These are phyloP conservation scores for Orthonyx spaldingii DNA, from an alignment of 2,113 vertebrate genomes.

Conservation along the genomic window DNA sequence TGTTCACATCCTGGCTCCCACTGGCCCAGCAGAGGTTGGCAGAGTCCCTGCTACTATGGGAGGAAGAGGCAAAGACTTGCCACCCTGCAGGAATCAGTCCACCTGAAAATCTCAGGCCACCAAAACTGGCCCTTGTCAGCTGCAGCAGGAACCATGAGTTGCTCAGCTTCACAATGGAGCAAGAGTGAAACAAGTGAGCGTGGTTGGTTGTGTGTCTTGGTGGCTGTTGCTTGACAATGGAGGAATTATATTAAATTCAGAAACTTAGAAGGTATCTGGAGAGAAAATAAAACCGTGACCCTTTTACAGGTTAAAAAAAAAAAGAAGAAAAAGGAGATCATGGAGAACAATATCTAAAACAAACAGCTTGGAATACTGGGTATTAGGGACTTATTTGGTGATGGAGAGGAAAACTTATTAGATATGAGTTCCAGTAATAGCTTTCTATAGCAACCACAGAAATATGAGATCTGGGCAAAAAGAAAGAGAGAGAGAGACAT, in stretches of 20 bases:
- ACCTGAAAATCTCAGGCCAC: neutral
- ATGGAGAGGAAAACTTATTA: conserved; percentile 41
- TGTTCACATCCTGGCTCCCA: neutral
- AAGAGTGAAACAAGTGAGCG: neutral
- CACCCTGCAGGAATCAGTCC: neutral
- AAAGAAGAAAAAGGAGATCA: neutral
- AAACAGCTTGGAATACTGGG: conserved; percentile 25
- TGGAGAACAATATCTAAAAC: conserved; percentile 37
- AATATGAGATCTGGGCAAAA: conserved; percentile 20
- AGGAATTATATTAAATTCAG: neutral
- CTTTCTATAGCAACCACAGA: conserved; percentile 44
- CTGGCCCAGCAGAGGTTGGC: neutral
- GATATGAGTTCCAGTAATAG: conserved; percentile 41
- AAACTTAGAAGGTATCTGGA: neutral
- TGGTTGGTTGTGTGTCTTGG: neutral
- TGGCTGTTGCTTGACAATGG: neutral
- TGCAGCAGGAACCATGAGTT: neutral
- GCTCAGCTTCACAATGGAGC: neutral
- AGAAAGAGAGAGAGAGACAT: neutral
- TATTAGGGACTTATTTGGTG: conserved; percentile 38
- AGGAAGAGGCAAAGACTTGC: neutral
- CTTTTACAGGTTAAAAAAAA: neutral
- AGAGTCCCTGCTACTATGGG: neutral
- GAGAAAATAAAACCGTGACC: neutral
- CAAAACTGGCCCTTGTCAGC: neutral